phyloP scores from a whole-genome alignment of 2,888 invertebrate genomes.

The Noctua janthe region DNA sequence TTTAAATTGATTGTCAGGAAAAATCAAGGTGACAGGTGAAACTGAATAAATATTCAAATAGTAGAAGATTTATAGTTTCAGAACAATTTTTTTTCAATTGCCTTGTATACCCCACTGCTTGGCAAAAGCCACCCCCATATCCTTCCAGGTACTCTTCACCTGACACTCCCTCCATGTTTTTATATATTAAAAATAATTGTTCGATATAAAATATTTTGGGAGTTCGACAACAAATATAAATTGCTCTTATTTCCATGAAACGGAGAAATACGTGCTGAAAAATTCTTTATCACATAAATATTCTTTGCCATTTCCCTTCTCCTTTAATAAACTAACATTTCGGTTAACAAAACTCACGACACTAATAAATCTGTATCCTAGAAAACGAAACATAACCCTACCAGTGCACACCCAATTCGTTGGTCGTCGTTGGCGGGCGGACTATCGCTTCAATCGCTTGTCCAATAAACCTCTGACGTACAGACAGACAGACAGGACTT shows the following conservation, averaged over 20 bases:
- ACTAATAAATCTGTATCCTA: conserved; percentile 58
- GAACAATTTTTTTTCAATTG: not conserved
- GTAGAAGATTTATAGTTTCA: not conserved
- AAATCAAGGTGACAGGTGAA: too few relatives aligned
- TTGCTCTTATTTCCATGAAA: not conserved
- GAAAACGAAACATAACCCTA: conserved; percentile 60
- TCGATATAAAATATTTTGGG: not conserved
- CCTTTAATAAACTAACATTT: conserved; percentile 8
- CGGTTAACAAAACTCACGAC: conserved; percentile 42
- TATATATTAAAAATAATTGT: not conserved
- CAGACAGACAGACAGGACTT: conserved; percentile 82
- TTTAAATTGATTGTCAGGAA: not conserved
- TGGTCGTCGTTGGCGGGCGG: conserved; percentile 82
- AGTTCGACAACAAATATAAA: not conserved
- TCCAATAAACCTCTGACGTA: conserved; percentile 85
- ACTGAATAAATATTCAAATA: not conserved
- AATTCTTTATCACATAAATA: not conserved
- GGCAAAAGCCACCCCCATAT: too few relatives aligned
- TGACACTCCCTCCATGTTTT: too few relatives aligned
- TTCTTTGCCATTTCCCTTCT: not conserved
- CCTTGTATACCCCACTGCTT: too few relatives aligned
- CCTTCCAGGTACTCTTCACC: too few relatives aligned
- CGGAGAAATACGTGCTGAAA: not conserved
- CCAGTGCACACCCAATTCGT: conserved; percentile 60
- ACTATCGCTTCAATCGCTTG: conserved; percentile 85